Evolutionary conservation across 2,113 vertebrate species (phyloP).

Genomic region (Buteo buteo): DNA sequence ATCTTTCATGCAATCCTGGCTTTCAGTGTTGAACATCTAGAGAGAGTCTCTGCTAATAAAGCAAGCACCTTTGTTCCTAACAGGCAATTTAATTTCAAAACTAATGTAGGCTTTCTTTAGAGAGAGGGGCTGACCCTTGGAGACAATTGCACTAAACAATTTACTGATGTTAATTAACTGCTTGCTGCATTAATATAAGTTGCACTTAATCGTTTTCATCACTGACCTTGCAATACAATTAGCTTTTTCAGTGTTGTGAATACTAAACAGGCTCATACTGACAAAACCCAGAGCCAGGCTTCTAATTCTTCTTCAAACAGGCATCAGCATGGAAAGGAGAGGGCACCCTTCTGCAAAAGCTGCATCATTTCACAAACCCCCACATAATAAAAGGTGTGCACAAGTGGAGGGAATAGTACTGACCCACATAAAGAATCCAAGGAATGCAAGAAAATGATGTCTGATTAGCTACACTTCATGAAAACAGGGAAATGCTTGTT

Average conservation of each 20-base stretch:
- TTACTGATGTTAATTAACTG: not conserved
- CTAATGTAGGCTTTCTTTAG: not conserved
- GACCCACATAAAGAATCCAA: not conserved
- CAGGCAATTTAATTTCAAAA: not conserved
- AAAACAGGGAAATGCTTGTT: not conserved
- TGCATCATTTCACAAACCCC: not conserved
- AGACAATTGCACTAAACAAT: not conserved
- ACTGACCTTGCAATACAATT: not conserved
- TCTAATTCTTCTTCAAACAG: not conserved
- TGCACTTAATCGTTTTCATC: not conserved
- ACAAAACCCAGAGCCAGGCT: not conserved
- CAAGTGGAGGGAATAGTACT: not conserved
- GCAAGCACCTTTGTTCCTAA: not conserved
- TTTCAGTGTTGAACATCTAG: not conserved
- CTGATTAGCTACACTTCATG: not conserved
- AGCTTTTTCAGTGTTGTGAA: not conserved
- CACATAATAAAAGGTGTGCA: not conserved
- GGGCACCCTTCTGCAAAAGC: not conserved
- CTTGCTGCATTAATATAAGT: not conserved
- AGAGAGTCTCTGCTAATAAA: not conserved
- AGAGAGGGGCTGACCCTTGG: not conserved
- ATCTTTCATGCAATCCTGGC: not conserved
- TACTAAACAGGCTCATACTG: not conserved
- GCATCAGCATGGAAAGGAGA: not conserved
- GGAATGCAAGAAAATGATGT: fast-evolving